phyloP scores from a whole-genome alignment of 1,140 invertebrate species.

The Drosophila navojoa region DNA sequence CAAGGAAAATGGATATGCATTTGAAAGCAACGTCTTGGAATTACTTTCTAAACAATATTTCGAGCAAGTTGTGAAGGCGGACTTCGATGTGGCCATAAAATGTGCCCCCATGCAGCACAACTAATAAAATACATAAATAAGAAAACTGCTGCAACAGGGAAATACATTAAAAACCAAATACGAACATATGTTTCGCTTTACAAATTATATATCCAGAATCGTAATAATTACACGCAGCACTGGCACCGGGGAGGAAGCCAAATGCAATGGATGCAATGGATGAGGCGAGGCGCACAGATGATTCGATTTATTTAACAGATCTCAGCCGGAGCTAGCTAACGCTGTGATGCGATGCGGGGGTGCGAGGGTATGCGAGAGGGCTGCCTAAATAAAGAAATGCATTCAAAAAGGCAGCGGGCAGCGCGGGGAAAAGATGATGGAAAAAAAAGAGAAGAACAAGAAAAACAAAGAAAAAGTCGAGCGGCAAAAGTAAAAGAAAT shows the following conservation, averaged over 20 bases:
- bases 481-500: constrained; percentile 66
- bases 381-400: constrained; percentile 80
- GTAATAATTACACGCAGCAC: constrained; percentile 70
- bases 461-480: constrained; percentile 46
- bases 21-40: constrained; percentile 56
- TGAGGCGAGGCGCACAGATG: constrained; percentile 31
- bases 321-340: constrained; percentile 29
- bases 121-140: constrained; percentile 77
- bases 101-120: constrained; percentile 43
- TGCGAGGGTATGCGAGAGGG: constrained; percentile 62
- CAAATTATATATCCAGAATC: constrained; percentile 78
- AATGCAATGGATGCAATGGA: not conserved
- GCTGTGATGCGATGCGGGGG: constrained; percentile 39
- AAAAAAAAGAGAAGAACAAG: constrained; percentile 10
- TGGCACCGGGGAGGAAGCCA: constrained; percentile 1
- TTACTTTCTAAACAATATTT: constrained; percentile 65
- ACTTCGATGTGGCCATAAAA: constrained; percentile 37
- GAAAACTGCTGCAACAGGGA: constrained; percentile 23
- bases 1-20: constrained; percentile 13
- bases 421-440: not conserved
- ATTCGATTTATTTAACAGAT: constrained; percentile 73
- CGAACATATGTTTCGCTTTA: constrained; percentile 77
- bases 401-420: constrained; percentile 51
- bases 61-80: constrained; percentile 4
- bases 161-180: constrained; percentile 71